Conservation (phyloP, 1,140 invertebrate genomes). For the Melanaphis sacchari region DNA sequence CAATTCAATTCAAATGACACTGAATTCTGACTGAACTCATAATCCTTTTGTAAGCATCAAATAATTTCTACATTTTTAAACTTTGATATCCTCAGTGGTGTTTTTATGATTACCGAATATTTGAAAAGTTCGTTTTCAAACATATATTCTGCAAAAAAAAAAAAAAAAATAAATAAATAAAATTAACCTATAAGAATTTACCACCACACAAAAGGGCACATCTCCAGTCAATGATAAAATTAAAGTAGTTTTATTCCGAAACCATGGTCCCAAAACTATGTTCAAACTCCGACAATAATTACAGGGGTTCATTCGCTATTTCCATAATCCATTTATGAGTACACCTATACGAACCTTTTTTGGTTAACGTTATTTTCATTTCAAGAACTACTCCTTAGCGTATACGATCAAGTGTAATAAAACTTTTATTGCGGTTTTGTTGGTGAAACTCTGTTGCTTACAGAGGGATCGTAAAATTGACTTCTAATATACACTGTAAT, state of each 20-base stretch:
- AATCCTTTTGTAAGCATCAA: not conserved
- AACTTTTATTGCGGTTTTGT: constrained; percentile 10
- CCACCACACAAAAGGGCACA: not conserved
- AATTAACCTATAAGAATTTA: not conserved
- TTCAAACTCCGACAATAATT: not conserved
- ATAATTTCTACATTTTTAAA: not conserved
- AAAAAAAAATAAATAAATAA: too few species aligned
- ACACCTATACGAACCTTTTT: not conserved
- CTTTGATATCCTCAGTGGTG: not conserved
- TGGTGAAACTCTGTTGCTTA: not conserved
- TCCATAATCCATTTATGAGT: constrained; percentile 23
- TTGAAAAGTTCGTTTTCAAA: not conserved
- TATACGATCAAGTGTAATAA: not conserved
- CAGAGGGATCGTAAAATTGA: not conserved
- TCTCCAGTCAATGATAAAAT: not conserved
- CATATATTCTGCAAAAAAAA: not conserved
- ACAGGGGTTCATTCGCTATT: not conserved
- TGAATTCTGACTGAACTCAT: not conserved
- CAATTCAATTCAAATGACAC: not conserved
- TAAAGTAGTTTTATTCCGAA: not conserved
- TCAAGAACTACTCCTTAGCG: not conserved
- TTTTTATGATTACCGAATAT: not conserved
- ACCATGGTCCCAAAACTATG: not conserved
- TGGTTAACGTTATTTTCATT: constrained; percentile 25
- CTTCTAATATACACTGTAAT: constrained; percentile 9